Evolutionary conservation across 2,113 vertebrate genomes (phyloP).

Genomic region (Seriola quinqueradiata): DNA sequence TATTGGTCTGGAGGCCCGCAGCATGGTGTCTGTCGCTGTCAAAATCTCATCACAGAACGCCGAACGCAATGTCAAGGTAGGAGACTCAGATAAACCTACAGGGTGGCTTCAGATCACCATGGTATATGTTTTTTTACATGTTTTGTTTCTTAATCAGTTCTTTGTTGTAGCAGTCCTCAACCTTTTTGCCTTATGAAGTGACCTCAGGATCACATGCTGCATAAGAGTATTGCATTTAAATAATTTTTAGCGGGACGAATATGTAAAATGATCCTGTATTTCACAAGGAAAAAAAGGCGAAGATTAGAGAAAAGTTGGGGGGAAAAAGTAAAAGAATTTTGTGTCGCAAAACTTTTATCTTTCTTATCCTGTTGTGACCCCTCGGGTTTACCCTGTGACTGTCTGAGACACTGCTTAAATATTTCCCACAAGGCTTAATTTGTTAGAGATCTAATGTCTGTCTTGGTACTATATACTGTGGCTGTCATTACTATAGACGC

Average conservation of each 20-base stretch:
- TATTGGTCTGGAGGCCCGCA: constrained; percentile 88
- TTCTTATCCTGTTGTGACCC: neutral
- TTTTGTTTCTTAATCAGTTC: neutral
- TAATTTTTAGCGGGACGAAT: neutral
- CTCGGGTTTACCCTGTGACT: too few relatives aligned
- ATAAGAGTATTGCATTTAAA: neutral
- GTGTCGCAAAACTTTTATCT: neutral
- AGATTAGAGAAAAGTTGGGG: too few relatives aligned
- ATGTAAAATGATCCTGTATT: too few relatives aligned
- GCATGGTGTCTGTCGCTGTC: constrained; percentile 95
- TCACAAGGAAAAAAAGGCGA: too few relatives aligned
- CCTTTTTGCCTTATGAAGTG: too few relatives aligned
- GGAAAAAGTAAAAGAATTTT: too few relatives aligned
- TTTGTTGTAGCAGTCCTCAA: too few relatives aligned
- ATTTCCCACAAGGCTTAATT: neutral
- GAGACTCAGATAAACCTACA: neutral
- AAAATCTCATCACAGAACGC: constrained; percentile 93
- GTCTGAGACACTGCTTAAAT: neutral
- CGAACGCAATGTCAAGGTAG: constrained; percentile 94
- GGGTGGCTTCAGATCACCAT: neutral
- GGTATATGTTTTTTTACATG: neutral
- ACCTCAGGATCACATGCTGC: neutral
- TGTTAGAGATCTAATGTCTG: neutral
- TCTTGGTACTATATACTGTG: neutral
- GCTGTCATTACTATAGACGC: neutral